Evolutionary conservation across 2,797 vertebrate genomes (phyloP).

Genomic region (Dermochelys coriacea): DNA sequence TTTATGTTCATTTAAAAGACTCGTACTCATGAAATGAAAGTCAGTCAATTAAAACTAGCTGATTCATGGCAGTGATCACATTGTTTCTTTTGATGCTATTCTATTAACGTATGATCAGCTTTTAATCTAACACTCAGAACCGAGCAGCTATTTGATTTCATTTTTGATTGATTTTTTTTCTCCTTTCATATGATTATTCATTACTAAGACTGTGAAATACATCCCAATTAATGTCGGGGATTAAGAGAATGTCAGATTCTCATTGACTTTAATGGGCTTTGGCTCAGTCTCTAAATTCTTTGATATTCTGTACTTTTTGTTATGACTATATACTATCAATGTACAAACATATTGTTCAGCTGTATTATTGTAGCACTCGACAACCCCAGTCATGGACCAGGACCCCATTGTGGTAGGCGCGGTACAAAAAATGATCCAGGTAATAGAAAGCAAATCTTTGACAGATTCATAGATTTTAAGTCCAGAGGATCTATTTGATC

Average conservation of each 20-base stretch:
- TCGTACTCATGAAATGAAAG: background rate
- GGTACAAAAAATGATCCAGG: background rate
- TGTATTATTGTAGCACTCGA: background rate
- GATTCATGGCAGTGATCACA: background rate
- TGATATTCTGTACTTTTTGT: background rate
- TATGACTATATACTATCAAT: background rate
- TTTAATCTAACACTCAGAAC: background rate
- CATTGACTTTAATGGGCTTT: background rate
- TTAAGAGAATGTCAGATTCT: background rate
- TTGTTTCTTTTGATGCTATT: too few relatives aligned
- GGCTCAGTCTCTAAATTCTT: background rate
- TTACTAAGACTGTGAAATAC: background rate
- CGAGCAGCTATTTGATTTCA: background rate
- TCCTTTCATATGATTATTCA: background rate
- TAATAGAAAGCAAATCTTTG: background rate
- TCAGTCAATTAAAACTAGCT: background rate
- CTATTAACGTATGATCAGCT: too few relatives aligned
- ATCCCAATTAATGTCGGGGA: background rate
- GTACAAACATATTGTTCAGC: background rate
- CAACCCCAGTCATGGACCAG: background rate
- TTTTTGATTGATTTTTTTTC: background rate
- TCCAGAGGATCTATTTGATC: background rate
- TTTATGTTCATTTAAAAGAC: background rate
- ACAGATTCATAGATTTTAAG: background rate
- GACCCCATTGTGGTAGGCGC: background rate